Conservation (phyloP, 1,140 invertebrate species). For the Rhopalosiphum padi region DNA sequence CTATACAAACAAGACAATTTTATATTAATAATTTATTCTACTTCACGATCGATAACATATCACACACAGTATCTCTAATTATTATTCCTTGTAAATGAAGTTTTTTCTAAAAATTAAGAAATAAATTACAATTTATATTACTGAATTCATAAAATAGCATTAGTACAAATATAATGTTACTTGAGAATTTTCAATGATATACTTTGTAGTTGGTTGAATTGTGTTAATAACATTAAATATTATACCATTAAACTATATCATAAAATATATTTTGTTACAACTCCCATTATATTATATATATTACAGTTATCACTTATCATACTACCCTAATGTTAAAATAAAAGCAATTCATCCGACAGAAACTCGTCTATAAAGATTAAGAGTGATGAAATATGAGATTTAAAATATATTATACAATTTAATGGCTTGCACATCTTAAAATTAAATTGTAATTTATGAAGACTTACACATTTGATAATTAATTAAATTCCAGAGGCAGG, state of each 20-base stretch:
- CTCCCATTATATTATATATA: not conserved
- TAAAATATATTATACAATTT: not conserved
- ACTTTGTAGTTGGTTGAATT: not conserved
- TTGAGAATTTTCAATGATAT: not conserved
- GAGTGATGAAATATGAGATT: not conserved
- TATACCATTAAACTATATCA: not conserved
- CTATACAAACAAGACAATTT: constrained; percentile 44
- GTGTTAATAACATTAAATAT: not conserved
- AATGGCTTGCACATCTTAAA: not conserved
- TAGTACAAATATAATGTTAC: constrained; percentile 9
- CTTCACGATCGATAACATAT: not conserved
- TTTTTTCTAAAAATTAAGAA: not conserved
- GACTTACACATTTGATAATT: not conserved
- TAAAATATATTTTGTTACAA: constrained; percentile 1
- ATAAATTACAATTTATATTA: constrained; percentile 4
- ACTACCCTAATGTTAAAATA: not conserved
- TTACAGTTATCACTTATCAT: not conserved
- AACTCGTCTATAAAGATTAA: not conserved
- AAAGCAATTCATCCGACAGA: not conserved
- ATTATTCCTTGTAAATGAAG: not conserved
- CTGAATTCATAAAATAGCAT: not conserved
- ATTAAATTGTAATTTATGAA: not conserved
- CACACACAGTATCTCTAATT: not conserved
- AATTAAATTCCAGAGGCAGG: not conserved
- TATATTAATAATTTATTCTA: not conserved